Evolutionary conservation across 2,113 vertebrate genomes (phyloP).

Genomic region (Brachionichthys hirsutus): DNA sequence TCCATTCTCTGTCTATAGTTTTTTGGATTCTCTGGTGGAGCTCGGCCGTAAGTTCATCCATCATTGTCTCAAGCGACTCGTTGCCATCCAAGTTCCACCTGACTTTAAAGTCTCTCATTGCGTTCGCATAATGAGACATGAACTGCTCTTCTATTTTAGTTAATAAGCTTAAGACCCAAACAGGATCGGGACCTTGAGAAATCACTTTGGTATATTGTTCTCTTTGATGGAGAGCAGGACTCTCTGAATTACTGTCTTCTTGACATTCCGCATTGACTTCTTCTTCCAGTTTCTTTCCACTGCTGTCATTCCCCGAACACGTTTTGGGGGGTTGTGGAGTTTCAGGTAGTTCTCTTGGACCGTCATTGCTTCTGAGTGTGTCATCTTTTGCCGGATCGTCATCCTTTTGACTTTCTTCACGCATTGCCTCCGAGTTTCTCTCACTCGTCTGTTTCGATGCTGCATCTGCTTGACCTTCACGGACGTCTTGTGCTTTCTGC

Average conservation of each 20-base stretch:
- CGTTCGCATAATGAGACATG: slow-evolving; percentile 85
- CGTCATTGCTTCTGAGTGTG: slow-evolving; percentile 47
- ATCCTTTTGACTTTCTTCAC: slow-evolving; percentile 46
- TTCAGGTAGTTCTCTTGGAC: slow-evolving; percentile 46
- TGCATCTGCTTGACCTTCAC: slow-evolving; percentile 47
- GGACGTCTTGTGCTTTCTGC: slow-evolving; percentile 42
- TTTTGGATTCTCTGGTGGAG: slow-evolving; percentile 82
- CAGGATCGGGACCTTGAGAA: slow-evolving; percentile 77
- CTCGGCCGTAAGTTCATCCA: slow-evolving; percentile 83
- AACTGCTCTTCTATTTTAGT: slow-evolving; percentile 89
- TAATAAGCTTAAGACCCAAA: slow-evolving; percentile 84
- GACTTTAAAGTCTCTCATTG: slow-evolving; percentile 83
- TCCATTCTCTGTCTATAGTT: slow-evolving; percentile 83
- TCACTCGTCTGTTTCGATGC: slow-evolving; percentile 25
- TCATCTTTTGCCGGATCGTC: slow-evolving; percentile 60
- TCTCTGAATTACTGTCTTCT: slow-evolving; percentile 34
- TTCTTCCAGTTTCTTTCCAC: slow-evolving; percentile 37
- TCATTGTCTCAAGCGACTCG: slow-evolving; percentile 82
- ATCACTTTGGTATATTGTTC: slow-evolving; percentile 45
- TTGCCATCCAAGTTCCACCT: slow-evolving; percentile 84
- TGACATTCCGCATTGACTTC: slow-evolving; percentile 36
- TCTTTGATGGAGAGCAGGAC: slow-evolving; percentile 32
- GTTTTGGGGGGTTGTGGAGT: slow-evolving; percentile 54
- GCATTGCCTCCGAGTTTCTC: slow-evolving; percentile 16
- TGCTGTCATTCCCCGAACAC: slow-evolving; percentile 50